These are phyloP conservation scores for Zaprionus camerounensis DNA, from an alignment of 1,140 invertebrate species.

Conservation along the genomic window DNA sequence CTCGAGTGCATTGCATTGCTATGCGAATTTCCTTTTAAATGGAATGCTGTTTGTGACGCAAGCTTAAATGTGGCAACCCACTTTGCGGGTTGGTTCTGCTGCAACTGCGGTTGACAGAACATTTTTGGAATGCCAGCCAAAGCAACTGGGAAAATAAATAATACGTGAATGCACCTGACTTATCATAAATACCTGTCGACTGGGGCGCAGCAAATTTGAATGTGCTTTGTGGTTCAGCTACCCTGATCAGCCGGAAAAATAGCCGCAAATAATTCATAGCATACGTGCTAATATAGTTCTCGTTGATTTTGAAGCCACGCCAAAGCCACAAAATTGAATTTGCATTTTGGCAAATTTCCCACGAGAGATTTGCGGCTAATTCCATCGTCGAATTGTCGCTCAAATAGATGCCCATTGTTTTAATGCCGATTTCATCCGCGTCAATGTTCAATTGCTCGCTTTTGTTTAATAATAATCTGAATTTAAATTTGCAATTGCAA, in stretches of 20 bases:
- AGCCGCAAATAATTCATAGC: conserved; percentile 49
- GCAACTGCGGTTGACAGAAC: background rate
- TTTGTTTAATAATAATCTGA: conserved; percentile 2
- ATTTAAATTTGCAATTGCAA: background rate
- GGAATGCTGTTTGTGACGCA: background rate
- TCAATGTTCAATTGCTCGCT: background rate
- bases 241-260: background rate
- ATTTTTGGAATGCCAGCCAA: conserved; percentile 1
- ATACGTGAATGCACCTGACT: background rate
- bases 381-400: conserved; percentile 8
- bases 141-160: background rate
- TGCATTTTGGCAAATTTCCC: conserved; percentile 7
- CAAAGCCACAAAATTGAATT: conserved; percentile 40
- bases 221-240: conserved; percentile 47
- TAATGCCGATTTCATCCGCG: background rate
- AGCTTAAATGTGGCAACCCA: background rate
- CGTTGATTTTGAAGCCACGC: conserved; percentile 20
- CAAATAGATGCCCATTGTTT: conserved; percentile 9
- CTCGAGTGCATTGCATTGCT: background rate
- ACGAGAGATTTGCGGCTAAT: conserved; percentile 7
- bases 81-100: background rate
- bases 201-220: conserved; percentile 41
- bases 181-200: background rate
- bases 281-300: conserved; percentile 41
- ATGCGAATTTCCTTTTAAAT: background rate